These are phyloP conservation scores for Vanessa atalanta DNA, from an alignment of 1,140 invertebrate species.

Conservation along the genomic window DNA sequence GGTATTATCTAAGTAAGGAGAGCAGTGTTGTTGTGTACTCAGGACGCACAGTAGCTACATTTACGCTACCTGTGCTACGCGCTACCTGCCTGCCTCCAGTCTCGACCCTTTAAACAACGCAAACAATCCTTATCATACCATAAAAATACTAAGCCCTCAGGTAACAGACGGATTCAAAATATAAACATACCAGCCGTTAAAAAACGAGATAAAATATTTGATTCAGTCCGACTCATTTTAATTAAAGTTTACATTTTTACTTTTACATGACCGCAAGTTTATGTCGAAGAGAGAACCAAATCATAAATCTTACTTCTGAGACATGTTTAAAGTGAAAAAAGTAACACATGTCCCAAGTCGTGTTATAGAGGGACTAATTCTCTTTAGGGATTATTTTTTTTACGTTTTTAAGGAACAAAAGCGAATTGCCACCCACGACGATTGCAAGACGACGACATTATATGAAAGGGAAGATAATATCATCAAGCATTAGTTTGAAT, in stretches of 20 bases:
- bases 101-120: conserved; percentile 47
- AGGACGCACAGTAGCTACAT: conserved; percentile 71
- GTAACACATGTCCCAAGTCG: conserved; percentile 74
- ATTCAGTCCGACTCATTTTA: conserved; percentile 23
- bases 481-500: conserved; percentile 52
- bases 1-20: conserved; percentile 47
- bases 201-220: conserved; percentile 44
- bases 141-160: conserved; percentile 68
- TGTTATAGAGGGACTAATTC: conserved; percentile 80
- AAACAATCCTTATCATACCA: conserved; percentile 72
- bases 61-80: conserved; percentile 75
- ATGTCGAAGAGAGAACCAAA: conserved; percentile 57
- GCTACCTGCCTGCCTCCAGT: conserved; percentile 49
- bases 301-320: conserved; percentile 70
- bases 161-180: conserved; percentile 60
- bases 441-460: conserved; percentile 45
- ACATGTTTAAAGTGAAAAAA: conserved; percentile 76
- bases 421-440: conserved; percentile 73
- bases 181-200: conserved; percentile 61
- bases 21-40: conserved; percentile 57
- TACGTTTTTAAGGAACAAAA: conserved; percentile 63
- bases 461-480: conserved; percentile 50
- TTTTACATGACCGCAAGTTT: conserved; percentile 65
- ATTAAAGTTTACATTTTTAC: conserved; percentile 46
- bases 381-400: conserved; percentile 69